phyloP scores from a whole-genome alignment of 1,140 invertebrate genomes.

The Drosophila guanche region DNA sequence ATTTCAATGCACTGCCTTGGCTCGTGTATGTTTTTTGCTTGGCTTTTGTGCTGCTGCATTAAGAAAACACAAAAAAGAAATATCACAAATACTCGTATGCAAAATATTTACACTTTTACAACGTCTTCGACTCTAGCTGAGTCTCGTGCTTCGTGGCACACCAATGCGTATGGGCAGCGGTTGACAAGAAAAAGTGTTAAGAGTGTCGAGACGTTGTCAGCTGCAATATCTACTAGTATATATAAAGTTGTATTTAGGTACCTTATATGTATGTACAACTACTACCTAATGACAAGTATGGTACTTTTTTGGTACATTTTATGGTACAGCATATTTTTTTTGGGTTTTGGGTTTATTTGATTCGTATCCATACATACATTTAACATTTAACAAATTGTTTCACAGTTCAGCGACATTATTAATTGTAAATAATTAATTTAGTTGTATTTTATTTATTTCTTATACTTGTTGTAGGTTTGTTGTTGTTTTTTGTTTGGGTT shows the following conservation, averaged over 20 bases:
- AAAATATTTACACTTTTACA: conserved; percentile 2
- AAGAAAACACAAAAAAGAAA: conserved; percentile 2
- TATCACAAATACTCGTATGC: too few relatives aligned
- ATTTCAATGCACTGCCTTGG: conserved; percentile 22
- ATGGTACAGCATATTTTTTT: not conserved
- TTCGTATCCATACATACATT: conserved; percentile 71
- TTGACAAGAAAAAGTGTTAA: too few relatives aligned
- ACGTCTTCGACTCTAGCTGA: not conserved
- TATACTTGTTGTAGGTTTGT: conserved; percentile 22
- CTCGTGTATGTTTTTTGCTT: conserved; percentile 19
- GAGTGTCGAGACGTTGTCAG: too few relatives aligned
- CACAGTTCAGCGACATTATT: conserved; percentile 78
- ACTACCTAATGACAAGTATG: too few relatives aligned
- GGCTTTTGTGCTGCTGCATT: conserved; percentile 12
- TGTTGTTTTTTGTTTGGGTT: too few relatives aligned
- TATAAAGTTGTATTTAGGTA: too few relatives aligned
- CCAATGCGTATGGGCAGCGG: too few relatives aligned
- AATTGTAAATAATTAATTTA: conserved; percentile 71
- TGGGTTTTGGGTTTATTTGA: conserved; percentile 48
- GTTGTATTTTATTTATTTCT: conserved; percentile 39
- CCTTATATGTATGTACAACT: too few relatives aligned
- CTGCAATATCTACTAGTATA: too few relatives aligned
- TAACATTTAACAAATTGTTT: conserved; percentile 76
- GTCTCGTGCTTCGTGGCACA: too few relatives aligned
- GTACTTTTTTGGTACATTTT: not conserved